These are phyloP conservation scores for Chamaetylas fuelleborni DNA, from an alignment of 2,113 vertebrate genomes.

Conservation along the genomic window DNA sequence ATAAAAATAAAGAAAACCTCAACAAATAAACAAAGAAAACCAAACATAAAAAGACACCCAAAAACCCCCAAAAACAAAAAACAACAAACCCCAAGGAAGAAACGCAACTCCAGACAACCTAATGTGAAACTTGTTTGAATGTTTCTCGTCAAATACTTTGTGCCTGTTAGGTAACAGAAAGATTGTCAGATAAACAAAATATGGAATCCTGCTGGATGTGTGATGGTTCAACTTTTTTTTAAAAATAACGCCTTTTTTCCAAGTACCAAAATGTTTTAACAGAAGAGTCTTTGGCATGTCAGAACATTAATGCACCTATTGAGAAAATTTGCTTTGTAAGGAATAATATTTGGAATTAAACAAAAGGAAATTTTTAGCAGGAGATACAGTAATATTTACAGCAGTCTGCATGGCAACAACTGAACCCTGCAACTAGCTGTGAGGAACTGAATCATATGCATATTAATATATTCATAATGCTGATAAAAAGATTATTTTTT, in stretches of 20 bases:
- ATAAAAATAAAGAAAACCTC: background rate
- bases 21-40: too few relatives aligned
- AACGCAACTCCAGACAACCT: background rate
- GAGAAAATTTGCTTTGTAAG: background rate
- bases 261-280: background rate
- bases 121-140: background rate
- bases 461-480: background rate
- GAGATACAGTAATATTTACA: background rate
- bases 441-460: background rate
- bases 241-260: background rate
- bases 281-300: background rate
- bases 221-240: background rate
- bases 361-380: background rate
- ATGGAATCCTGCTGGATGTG: background rate
- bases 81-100: background rate
- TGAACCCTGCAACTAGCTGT: background rate
- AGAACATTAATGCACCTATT: background rate
- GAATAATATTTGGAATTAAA: background rate
- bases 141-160: background rate
- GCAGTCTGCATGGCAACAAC: background rate
- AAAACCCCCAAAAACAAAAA: background rate
- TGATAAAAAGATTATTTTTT: slow-evolving; percentile 10
- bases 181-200: background rate
- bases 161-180: background rate
- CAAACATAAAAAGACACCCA: background rate